These are phyloP conservation scores for Heliconius nattereri DNA, from an alignment of 1,140 invertebrate species.

Conservation along the genomic window DNA sequence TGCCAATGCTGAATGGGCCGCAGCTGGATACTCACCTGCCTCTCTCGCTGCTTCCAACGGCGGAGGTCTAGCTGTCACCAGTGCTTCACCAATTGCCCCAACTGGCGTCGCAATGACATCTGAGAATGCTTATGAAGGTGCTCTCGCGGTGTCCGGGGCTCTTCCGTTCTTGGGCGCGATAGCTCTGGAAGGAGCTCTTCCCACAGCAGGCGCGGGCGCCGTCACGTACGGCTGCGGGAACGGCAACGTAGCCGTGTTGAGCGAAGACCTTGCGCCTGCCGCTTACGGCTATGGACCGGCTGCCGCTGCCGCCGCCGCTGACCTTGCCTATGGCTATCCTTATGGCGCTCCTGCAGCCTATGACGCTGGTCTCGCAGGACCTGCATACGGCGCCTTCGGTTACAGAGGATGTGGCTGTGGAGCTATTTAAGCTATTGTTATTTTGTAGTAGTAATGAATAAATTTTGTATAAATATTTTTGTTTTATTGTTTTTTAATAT, in stretches of 20 bases:
- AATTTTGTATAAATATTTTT: background rate
- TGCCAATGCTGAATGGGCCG: conserved; percentile 32
- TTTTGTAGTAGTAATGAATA: background rate
- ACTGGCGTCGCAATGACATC: conserved; percentile 35
- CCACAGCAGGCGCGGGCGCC: conserved; percentile 46
- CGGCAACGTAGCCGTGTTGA: conserved; percentile 38
- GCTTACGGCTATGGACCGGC: conserved; percentile 9
- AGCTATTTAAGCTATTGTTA: background rate
- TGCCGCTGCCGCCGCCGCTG: background rate
- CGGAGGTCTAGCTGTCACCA: conserved; percentile 38
- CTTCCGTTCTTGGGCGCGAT: conserved; percentile 38
- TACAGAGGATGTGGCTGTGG: conserved; percentile 3
- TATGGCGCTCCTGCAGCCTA: conserved; percentile 19
- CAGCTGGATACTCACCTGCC: conserved; percentile 13
- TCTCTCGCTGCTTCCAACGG: conserved; percentile 36
- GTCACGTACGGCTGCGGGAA: conserved; percentile 44
- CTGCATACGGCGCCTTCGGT: conserved; percentile 7
- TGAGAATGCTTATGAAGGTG: conserved; percentile 42
- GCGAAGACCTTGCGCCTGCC: conserved; percentile 25
- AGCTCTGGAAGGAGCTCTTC: conserved; percentile 38
- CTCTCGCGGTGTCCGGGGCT: conserved; percentile 36
- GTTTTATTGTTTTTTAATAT: background rate
- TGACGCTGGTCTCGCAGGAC: conserved; percentile 20
- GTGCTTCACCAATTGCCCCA: conserved; percentile 43
- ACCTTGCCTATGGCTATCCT: background rate